Evolutionary conservation across 2,113 vertebrate genomes (phyloP), one percentile per base, ranked within the genome.

Genomic region (Scartelaos histophorus): DNA sequence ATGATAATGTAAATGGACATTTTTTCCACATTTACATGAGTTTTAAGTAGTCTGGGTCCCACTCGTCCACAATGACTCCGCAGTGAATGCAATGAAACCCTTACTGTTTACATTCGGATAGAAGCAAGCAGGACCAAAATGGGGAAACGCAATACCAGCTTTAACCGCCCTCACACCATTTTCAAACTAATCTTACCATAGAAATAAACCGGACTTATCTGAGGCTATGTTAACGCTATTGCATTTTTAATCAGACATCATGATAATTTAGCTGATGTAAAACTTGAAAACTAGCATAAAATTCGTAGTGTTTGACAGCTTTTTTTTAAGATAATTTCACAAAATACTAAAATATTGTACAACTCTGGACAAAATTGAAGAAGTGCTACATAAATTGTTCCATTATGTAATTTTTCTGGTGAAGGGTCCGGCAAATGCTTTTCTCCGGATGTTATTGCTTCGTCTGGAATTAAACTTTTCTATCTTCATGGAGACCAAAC

Each of bases 51-150:
- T 35, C 70, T 46, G 13, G 76, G 71, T 78, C 79, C 76, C 79
- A 67, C 72, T 66, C 67, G 78, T 87, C 73, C 61, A 35, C 65
- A 25, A 49, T 3, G 66, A 70, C 70, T 54, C 56, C 56, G 13
- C 56, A 46, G 34, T 19, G 58, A 75, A 79, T 71, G 71, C 74
- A 82, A 89, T 86, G 79, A 82, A 83, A 81, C 78, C 54, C 46
- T 66, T 75, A 73, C 71, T 84, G 88, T 90, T 90, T 87, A 90
- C 88, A 87, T 80, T 79, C 62, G 73, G 84, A 81, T 69, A 67
- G 78, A 66, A 76, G 79, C 83, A 64, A 79, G 81, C 75, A 65
- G 70, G 38, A 56, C 16, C 3, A 13, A 74, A 24, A 74, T 70
- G 74, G 86, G 79, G 82, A 79, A 75, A 72, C 10, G 9, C 17